These are phyloP conservation scores for Pyrgus malvae DNA, from an alignment of 2,888 invertebrate species.

Conservation along the genomic window DNA sequence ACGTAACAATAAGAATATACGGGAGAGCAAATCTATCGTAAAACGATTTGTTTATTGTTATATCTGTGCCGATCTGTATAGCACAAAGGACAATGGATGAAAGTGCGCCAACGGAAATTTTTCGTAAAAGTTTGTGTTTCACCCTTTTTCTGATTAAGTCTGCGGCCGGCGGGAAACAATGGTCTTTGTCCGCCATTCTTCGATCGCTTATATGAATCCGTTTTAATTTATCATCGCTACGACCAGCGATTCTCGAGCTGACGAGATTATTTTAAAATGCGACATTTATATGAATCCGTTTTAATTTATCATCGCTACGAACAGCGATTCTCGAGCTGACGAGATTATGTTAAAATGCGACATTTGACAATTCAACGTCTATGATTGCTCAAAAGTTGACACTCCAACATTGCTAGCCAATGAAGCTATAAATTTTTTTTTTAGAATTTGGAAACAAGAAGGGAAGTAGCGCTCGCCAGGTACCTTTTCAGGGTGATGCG, in stretches of 20 bases:
- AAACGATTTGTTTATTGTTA: constrained; percentile 13
- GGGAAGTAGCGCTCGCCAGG: too few species aligned
- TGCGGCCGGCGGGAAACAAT: constrained; percentile 39
- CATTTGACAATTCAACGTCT: too few species aligned
- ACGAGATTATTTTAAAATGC: too few species aligned
- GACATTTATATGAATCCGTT: constrained; percentile 38
- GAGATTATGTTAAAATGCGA: too few species aligned
- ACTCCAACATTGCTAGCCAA: too few species aligned
- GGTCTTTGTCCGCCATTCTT: constrained; percentile 44
- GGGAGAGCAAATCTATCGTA: not conserved
- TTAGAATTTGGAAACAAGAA: too few species aligned
- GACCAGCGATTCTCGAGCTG: too few species aligned
- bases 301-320: constrained; percentile 27
- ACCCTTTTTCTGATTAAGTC: constrained; percentile 28
- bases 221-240: constrained; percentile 29
- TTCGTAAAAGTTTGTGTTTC: constrained; percentile 21
- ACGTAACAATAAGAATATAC: too few species aligned
- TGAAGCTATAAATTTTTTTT: too few species aligned
- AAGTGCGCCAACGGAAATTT: constrained; percentile 17
- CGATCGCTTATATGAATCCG: constrained; percentile 40
- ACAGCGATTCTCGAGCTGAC: too few species aligned
- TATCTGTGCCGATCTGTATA: not conserved
- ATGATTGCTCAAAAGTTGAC: too few species aligned
- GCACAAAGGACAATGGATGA: constrained; percentile 21
- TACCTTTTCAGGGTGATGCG: too few species aligned